These are phyloP conservation scores for Micrastur ruficollis DNA, from an alignment of 2,797 vertebrate species.

Conservation along the genomic window DNA sequence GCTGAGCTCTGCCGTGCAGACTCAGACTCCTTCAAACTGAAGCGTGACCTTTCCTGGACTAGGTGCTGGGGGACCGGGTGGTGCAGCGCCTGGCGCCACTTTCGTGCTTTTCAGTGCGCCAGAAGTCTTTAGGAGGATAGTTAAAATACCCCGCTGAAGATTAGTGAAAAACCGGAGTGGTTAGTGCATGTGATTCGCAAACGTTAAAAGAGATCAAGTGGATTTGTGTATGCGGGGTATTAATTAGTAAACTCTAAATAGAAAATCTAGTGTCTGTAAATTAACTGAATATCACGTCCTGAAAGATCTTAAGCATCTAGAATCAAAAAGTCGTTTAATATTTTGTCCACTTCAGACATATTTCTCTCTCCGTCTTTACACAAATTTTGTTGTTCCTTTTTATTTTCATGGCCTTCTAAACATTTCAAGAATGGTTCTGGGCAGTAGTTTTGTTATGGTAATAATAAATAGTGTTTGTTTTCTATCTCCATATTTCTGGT, in stretches of 20 bases:
- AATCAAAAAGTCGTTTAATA: background rate
- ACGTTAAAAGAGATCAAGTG: background rate
- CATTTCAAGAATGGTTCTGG: background rate
- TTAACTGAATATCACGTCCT: background rate
- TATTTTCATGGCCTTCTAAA: background rate
- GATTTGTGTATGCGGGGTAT: background rate
- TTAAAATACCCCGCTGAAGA: background rate
- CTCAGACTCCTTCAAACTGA: too few relatives aligned
- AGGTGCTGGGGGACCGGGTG: background rate
- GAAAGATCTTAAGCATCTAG: background rate
- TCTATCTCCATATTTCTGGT: background rate
- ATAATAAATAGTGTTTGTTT: background rate
- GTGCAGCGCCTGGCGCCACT: background rate
- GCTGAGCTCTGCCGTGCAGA: background rate
- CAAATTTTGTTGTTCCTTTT: background rate
- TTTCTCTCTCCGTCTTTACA: background rate
- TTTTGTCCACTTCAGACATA: background rate
- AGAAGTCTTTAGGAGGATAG: background rate
- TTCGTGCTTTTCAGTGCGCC: background rate
- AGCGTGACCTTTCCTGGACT: rapidly evolving
- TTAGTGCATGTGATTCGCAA: background rate
- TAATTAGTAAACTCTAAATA: background rate
- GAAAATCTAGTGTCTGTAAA: background rate
- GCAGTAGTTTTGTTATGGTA: background rate
- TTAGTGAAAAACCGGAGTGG: background rate